A percentile compares a stretch with the other conserved stretches of the same genome.
Evolutionary conservation across 2,888 invertebrate genomes (phyloP).

Genomic region (Myathropa florea): DNA sequence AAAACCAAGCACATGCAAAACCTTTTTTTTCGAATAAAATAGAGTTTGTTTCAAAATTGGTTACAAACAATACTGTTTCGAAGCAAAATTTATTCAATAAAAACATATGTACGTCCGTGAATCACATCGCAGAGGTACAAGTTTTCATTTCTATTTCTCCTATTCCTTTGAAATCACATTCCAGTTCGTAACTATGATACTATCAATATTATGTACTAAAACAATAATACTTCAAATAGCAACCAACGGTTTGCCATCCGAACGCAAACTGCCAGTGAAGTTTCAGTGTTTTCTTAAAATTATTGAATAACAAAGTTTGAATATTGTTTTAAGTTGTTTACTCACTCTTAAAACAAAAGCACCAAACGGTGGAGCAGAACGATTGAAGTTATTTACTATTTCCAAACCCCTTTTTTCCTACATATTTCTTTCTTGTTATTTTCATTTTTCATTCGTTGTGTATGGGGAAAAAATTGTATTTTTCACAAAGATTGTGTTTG

Average conservation of each 20-base stretch:
- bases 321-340: constrained; percentile 70
- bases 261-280: constrained; percentile 37
- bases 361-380: constrained; percentile 33
- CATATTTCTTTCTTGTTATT: background rate
- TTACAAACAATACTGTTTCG: constrained; percentile 6
- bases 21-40: background rate
- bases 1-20: background rate
- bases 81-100: constrained; percentile 48
- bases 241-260: background rate
- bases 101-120: constrained; percentile 19
- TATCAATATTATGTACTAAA: constrained; percentile 36
- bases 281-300: constrained; percentile 65
- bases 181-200: background rate
- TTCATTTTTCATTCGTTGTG: background rate
- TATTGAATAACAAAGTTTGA: constrained; percentile 70
- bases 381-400: constrained; percentile 53
- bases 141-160: constrained; percentile 4
- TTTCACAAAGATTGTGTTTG: background rate
- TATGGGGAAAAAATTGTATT: background rate
- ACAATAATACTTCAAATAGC: constrained; percentile 37
- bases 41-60: background rate
- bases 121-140: background rate
- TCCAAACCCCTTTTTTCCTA: constrained; percentile 10
- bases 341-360: constrained; percentile 52
- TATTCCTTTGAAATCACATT: background rate